Percentiles rank a stretch among this genome's conserved stretches.
These are phyloP conservation scores for Asarcornis scutulata DNA, from an alignment of 2,113 vertebrate species.

Conservation along the genomic window DNA sequence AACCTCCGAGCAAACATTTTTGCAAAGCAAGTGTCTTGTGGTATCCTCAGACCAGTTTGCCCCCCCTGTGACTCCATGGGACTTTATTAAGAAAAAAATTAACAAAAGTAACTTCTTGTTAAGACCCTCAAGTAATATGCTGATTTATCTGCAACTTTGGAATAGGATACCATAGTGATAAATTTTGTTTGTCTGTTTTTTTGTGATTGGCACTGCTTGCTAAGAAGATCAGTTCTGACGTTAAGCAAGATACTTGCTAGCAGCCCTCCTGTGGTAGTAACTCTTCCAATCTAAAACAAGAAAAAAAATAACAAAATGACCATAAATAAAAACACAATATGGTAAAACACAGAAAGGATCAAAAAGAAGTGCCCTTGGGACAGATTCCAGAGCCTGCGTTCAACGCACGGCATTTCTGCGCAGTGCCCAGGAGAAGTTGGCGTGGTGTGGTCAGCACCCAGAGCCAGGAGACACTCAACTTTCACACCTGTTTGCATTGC, in stretches of 20 bases:
- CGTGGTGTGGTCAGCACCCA: fast-evolving
- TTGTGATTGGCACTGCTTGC: not conserved
- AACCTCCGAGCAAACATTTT: not conserved
- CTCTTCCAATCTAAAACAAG: not conserved
- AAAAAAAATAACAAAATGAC: not conserved
- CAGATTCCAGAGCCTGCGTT: not conserved
- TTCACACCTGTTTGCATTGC: not conserved
- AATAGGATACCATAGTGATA: not conserved
- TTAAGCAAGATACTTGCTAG: not conserved
- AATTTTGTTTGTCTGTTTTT: not conserved
- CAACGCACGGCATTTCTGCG: fast-evolving
- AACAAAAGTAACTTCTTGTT: not conserved
- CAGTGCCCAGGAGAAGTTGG: fast-evolving
- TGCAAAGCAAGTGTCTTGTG: not conserved
- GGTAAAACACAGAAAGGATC: not conserved
- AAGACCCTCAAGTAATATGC: not conserved
- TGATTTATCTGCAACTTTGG: not conserved
- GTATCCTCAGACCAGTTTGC: not conserved
- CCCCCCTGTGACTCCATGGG: not conserved
- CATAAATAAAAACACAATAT: not conserved
- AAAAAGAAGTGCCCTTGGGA: not conserved
- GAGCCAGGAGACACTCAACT: not conserved
- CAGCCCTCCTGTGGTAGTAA: not conserved
- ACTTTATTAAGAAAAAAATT: not conserved
- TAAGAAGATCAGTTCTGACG: fast-evolving